phyloP scores from a whole-genome alignment of 2,797 vertebrate genomes.

The Cichlasoma orientale region DNA sequence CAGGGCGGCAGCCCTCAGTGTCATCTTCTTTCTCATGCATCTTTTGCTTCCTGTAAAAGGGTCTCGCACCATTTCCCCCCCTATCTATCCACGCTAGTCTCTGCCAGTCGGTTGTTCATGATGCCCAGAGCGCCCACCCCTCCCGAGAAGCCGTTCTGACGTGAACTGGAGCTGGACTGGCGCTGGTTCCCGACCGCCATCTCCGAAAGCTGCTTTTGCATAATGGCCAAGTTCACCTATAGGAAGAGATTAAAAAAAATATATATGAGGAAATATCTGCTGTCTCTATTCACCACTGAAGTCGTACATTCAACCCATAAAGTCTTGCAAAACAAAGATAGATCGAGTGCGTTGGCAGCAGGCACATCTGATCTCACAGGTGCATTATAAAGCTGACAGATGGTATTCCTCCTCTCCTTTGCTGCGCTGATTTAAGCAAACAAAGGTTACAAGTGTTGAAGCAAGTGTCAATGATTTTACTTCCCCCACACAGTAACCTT shows the following conservation, averaged over 20 bases:
- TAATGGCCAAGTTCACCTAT: conserved; percentile 89
- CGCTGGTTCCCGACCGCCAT: conserved; percentile 89
- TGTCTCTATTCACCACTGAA: neutral
- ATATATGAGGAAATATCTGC: conserved; percentile 12
- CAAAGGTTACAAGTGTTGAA: conserved; percentile 7
- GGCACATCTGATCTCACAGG: conserved; percentile 24
- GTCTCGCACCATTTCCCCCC: conserved; percentile 13
- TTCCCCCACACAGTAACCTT: conserved; percentile 3
- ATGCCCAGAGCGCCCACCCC: conserved; percentile 94
- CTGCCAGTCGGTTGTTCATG: conserved; percentile 97
- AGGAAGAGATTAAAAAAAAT: conserved; percentile 9
- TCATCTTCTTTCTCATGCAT: neutral
- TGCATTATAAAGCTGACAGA: conserved; percentile 23
- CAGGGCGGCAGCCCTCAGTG: neutral
- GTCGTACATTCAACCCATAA: neutral
- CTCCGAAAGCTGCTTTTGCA: conserved; percentile 95
- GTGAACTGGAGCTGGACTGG: conserved; percentile 77
- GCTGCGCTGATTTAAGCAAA: conserved; percentile 3
- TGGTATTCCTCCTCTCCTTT: conserved; percentile 11
- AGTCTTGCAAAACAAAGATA: neutral
- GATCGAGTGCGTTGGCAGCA: neutral
- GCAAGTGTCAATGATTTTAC: neutral
- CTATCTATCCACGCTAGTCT: conserved; percentile 93
- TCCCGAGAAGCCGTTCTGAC: conserved; percentile 90
- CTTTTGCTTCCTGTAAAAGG: conserved; percentile 5